Conservation (phyloP, 2,888 invertebrate genomes). For the Deroplatys truncata region DNA sequence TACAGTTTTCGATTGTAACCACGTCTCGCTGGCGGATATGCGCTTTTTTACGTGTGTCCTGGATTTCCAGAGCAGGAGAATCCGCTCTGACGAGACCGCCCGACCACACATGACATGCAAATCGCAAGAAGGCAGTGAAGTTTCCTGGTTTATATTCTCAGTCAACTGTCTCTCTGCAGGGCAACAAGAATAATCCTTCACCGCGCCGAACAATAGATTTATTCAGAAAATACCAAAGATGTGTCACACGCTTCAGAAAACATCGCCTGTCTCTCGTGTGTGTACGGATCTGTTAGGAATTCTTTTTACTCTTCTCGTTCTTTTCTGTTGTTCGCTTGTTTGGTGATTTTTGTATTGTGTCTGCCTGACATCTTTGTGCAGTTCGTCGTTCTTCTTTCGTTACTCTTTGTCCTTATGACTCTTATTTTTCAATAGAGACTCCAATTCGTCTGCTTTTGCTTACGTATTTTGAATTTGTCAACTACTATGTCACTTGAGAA, state of each 20-base stretch:
- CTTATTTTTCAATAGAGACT: neutral
- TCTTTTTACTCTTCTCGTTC: neutral
- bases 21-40: neutral
- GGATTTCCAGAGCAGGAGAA: neutral
- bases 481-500: neutral
- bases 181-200: neutral
- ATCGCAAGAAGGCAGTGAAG: neutral
- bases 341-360: constrained; percentile 2
- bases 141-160: constrained; percentile 1
- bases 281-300: neutral
- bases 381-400: neutral
- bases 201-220: constrained; percentile 18
- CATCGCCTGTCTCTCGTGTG: neutral
- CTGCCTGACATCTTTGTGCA: neutral
- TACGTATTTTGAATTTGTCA: neutral
- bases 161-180: neutral
- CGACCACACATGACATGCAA: constrained; percentile 9
- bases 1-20: neutral
- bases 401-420: neutral
- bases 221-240: constrained; percentile 21
- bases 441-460: neutral
- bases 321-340: neutral
- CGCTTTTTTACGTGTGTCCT: neutral
- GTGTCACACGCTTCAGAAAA: constrained; percentile 22
- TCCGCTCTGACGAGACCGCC: neutral